These are phyloP conservation scores for Ammospiza nelsoni DNA, from an alignment of 2,113 vertebrate species.

Conservation along the genomic window DNA sequence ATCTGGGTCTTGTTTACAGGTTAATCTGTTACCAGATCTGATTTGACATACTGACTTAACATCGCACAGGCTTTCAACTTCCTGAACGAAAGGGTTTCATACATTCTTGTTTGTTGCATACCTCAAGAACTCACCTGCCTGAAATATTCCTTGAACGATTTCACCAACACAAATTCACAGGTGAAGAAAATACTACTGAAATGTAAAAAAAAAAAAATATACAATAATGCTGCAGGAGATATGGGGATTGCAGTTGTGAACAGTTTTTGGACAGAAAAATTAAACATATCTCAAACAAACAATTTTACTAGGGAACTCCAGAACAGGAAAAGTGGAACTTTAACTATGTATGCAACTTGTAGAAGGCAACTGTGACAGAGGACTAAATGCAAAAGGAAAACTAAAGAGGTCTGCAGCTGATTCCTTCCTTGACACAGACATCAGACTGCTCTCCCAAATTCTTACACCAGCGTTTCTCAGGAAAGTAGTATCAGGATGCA, in stretches of 20 bases:
- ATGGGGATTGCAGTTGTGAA: not conserved
- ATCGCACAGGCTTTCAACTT: not conserved
- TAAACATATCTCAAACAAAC: accelerated
- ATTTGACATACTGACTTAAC: slow-evolving; percentile 20
- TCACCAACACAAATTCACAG: not conserved
- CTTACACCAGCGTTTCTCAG: not conserved
- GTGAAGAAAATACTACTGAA: not conserved
- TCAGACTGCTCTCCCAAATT: not conserved
- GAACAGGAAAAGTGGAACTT: not conserved
- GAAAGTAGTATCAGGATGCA: not conserved
- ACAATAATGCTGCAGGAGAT: not conserved
- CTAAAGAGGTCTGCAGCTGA: not conserved
- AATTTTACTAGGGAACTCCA: not conserved
- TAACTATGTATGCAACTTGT: not conserved
- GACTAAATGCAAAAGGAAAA: not conserved
- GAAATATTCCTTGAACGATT: not conserved
- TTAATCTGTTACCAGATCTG: slow-evolving; percentile 54
- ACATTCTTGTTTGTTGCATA: not conserved
- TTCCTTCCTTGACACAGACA: not conserved
- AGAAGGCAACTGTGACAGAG: not conserved
- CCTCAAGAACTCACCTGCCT: not conserved
- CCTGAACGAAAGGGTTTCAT: not conserved
- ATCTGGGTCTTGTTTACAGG: slow-evolving; percentile 35
- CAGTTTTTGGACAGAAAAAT: not conserved
- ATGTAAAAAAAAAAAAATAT: not conserved